Conservation (phyloP, 2,797 vertebrate species). For the Gambusia yucatana region DNA sequence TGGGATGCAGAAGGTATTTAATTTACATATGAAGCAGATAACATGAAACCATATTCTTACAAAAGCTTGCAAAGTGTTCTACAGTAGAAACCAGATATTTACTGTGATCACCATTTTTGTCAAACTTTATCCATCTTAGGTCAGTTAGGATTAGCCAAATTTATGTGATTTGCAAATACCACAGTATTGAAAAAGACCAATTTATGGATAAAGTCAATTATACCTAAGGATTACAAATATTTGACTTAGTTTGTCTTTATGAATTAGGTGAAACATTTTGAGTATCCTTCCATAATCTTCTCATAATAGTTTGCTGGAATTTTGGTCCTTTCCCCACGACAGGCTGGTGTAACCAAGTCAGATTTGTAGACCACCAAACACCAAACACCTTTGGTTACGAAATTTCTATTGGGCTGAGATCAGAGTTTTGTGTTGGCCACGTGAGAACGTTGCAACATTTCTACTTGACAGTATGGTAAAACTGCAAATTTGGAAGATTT, state of each 20-base stretch:
- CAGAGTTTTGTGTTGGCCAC: neutral
- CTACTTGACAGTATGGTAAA: neutral
- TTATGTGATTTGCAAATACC: neutral
- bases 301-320: neutral
- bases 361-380: neutral
- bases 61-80: neutral
- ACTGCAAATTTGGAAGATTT: neutral
- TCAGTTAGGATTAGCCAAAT: neutral
- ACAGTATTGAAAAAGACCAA: neutral
- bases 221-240: neutral
- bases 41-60: neutral
- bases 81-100: neutral
- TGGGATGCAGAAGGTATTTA: constrained; percentile 1
- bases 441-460: neutral
- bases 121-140: neutral
- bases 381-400: neutral
- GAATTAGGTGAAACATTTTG: neutral
- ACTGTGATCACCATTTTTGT: neutral
- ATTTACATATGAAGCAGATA: constrained; percentile 6
- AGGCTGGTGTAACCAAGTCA: neutral
- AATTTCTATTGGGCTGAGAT: neutral
- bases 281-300: neutral
- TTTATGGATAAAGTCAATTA: neutral
- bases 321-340: neutral
- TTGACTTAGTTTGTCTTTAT: neutral